Evolutionary conservation across 2,888 invertebrate genomes (phyloP).

Genomic region (Tuta absoluta): DNA sequence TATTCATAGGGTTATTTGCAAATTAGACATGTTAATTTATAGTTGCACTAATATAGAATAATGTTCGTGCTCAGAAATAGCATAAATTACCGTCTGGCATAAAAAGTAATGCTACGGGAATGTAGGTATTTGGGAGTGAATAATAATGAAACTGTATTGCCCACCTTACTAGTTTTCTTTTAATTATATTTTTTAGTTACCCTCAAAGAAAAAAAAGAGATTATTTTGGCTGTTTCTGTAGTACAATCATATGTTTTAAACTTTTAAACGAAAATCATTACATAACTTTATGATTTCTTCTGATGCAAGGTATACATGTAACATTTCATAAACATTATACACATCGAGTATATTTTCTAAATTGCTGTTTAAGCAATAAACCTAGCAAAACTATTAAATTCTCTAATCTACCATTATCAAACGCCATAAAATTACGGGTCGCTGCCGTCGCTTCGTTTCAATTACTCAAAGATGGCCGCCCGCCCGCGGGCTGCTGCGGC

Average conservation of each 20-base stretch:
- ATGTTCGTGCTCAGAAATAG: conserved; percentile 13
- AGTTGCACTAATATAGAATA: conserved; percentile 19
- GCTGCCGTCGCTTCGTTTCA: conserved; percentile 31
- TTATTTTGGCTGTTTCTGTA: no score
- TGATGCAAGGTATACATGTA: no score
- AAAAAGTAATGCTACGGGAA: not conserved
- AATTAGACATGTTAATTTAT: conserved; percentile 19
- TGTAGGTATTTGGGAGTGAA: not conserved
- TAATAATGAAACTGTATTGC: not conserved
- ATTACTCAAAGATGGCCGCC: conserved; percentile 33
- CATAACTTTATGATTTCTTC: no score
- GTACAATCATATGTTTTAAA: no score
- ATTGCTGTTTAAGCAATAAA: no score
- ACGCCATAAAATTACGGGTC: conserved; percentile 15
- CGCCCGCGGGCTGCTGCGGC: conserved; percentile 13
- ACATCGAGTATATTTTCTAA: no score
- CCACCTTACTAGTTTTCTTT: no score
- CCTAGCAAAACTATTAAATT: no score
- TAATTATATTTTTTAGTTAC: no score
- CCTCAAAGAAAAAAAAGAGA: not conserved
- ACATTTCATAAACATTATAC: no score
- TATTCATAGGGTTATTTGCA: conserved; percentile 22
- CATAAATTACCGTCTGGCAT: conserved; percentile 6
- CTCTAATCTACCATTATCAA: conserved; percentile 15
- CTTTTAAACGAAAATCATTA: no score